A percentile compares a stretch with the other conserved stretches of the same genome.
phyloP scores from a whole-genome alignment of 2,797 vertebrate genomes.

The Nothura maculosa region DNA sequence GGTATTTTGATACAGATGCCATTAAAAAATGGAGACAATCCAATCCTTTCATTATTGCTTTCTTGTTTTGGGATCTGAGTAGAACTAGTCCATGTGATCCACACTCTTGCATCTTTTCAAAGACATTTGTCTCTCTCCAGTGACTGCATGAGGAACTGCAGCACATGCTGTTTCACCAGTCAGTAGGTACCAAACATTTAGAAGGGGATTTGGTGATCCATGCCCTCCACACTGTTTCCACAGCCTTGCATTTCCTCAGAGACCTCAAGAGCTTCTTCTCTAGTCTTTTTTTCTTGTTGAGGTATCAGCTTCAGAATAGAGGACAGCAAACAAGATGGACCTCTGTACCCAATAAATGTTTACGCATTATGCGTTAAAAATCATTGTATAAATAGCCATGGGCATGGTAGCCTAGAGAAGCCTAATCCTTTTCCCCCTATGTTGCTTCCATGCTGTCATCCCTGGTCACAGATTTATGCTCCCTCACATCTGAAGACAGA shows the following conservation, averaged over 20 bases:
- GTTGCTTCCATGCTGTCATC: not conserved
- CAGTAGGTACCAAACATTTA: not conserved
- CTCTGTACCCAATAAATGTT: not conserved
- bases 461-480: not conserved
- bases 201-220: not conserved
- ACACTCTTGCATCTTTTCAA: not conserved
- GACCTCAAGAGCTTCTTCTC: not conserved
- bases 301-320: not conserved
- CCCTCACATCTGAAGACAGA: not conserved
- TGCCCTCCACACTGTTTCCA: not conserved
- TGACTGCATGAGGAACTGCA: not conserved
- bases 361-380: not conserved
- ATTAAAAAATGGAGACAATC: not conserved
- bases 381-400: not conserved
- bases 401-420: not conserved
- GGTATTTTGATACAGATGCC: not conserved
- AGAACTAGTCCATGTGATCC: not conserved
- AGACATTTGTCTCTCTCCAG: constrained; percentile 1
- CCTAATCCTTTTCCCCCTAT: not conserved
- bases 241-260: not conserved
- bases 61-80: not conserved
- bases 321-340: not conserved
- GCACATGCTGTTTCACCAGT: not conserved
- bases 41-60: not conserved
- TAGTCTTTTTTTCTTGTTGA: not conserved